Evolutionary conservation across 2,888 invertebrate genomes (phyloP), one percentile per base, ranked within the genome.

Genomic region (Pedicia rivosa): DNA sequence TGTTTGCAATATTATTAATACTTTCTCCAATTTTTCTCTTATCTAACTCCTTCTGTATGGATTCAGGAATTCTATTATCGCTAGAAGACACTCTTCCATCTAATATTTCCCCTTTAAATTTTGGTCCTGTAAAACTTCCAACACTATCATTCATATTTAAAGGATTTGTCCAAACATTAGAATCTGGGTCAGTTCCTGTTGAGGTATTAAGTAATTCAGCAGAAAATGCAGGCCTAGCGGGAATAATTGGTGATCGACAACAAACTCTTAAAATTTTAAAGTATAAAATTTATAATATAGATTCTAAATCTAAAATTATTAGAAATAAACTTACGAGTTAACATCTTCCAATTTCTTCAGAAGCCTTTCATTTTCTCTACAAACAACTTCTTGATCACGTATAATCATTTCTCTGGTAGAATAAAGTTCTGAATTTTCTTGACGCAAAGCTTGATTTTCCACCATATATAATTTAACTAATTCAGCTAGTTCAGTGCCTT

Each of bases 321-420:
- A 7, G n/a, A 24, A 25, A 10, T 35, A 32, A n/a, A n/a, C 78
- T 74, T 64, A 86, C 84, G 75, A 74, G 60, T 83, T 84, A 40
- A 84, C 81, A 59, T 86, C 84, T 57, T 91, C 90, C 37, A 92
- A 62, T 59, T 88, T 87, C 57, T 80, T 83, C 37, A 86, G 61
- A 41, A 94, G 65, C 36, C 84, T 65, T 55, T 94, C 92, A 51
- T 94, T 94, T 59, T 94, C 92, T 38, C 84, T 65, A 51, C 86
- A 87, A 19, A 92, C 77, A 25, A 86, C 58, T 57, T 92, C 91
- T 55, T 91, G 91, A 56, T 94, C 92, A 9, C 88, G 62, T 44
- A 87, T 68, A 42, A 90, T 67, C 44, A 79, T 70, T 54, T 91
- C 88, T 33, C 84, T 64, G 1, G 81, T 72, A 24, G 70, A 70